Conservation (phyloP, 2,888 invertebrate species). For the Drosophila diplacantha region DNA sequence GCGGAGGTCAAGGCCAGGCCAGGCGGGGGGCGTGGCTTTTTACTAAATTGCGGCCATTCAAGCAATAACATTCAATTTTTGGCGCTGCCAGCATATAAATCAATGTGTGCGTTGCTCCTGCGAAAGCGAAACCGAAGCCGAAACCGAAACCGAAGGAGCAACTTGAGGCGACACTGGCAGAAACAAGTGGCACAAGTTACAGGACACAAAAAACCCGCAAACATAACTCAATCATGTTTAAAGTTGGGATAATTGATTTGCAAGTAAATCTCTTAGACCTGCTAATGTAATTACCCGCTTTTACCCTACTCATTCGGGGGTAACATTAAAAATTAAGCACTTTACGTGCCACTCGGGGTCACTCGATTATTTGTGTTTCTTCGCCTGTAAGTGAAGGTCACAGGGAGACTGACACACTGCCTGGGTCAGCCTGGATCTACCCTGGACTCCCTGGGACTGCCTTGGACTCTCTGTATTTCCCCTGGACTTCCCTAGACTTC, state of each 20-base stretch:
- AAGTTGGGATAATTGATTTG: not conserved
- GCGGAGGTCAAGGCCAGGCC: constrained; percentile 1
- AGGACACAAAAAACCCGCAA: not conserved
- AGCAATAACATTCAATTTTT: constrained; percentile 72
- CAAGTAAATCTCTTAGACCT: not conserved
- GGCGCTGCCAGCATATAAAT: constrained; percentile 64
- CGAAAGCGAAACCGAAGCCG: constrained; percentile 15
- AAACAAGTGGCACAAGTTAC: not conserved
- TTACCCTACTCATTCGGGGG: not conserved
- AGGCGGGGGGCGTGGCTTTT: constrained; percentile 50
- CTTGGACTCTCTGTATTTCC: too few relatives aligned
- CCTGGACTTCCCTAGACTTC: too few relatives aligned
- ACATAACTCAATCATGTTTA: not conserved
- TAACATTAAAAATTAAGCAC: not conserved
- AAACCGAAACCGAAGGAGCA: not conserved
- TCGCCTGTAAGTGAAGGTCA: not conserved
- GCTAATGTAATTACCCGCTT: not conserved
- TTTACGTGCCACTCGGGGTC: not conserved
- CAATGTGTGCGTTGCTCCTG: constrained; percentile 52
- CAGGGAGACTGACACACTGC: not conserved
- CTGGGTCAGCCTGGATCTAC: not conserved
- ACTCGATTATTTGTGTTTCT: not conserved
- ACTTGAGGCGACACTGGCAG: not conserved
- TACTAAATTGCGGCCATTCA: constrained; percentile 70
- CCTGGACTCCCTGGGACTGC: too few relatives aligned